Percentiles rank a stretch among this genome's conserved stretches.
Conservation (phyloP, 2,113 vertebrate genomes). For the Cheirogaleus medius region DNA sequence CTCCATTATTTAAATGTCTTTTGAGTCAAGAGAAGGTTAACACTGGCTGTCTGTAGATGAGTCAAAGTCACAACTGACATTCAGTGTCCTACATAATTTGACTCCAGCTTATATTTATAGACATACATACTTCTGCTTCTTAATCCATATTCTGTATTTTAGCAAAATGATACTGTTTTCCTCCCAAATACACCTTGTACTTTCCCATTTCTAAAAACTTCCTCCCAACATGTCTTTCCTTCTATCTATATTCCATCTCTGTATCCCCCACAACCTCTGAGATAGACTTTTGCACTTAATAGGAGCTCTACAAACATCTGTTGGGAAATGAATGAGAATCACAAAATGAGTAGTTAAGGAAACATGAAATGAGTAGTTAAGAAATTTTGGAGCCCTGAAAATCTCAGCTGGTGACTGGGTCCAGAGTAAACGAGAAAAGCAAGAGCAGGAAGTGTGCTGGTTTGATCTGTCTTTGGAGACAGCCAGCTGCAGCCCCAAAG, state of each 20-base stretch:
- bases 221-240: neutral
- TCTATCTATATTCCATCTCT: neutral
- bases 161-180: neutral
- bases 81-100: neutral
- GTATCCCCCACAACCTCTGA: neutral
- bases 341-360: neutral
- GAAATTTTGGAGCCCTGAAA: neutral
- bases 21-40: neutral
- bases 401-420: constrained; percentile 12
- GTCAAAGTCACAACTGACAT: neutral
- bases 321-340: constrained; percentile 42
- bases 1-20: neutral
- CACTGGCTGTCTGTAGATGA: neutral
- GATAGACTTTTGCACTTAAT: neutral
- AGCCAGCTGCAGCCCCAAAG: constrained; percentile 60
- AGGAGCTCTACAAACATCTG: constrained; percentile 1
- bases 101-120: neutral
- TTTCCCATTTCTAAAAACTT: neutral
- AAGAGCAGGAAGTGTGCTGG: constrained; percentile 21
- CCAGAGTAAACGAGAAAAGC: neutral
- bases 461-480: constrained; percentile 15
- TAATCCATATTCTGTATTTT: neutral
- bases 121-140: neutral
- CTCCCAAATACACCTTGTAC: neutral
- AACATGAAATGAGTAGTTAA: neutral